Evolutionary conservation across 2,113 vertebrate genomes (phyloP).

Genomic region (Stomatorhinus ivindoensis): DNA sequence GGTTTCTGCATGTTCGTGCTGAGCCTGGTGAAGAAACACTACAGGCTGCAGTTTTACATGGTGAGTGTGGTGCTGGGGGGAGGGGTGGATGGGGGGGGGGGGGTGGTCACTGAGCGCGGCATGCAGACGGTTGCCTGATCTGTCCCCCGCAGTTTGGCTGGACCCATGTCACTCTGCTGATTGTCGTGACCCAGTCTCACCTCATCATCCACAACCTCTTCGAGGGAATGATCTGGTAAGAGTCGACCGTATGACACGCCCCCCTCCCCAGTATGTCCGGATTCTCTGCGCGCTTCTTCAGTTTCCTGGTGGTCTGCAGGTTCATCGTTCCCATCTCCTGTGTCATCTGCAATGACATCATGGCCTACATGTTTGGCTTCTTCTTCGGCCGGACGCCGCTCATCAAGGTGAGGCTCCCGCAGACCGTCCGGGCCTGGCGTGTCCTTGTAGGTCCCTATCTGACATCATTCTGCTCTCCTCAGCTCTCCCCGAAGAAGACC

Average conservation of each 20-base stretch:
- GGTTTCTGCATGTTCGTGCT: conserved; percentile 99
- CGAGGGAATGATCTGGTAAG: conserved; percentile 98
- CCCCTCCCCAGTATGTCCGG: background rate
- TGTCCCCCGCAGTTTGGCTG: conserved; percentile 77
- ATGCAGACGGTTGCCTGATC: background rate
- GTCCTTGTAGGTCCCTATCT: background rate
- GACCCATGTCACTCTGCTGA: conserved; percentile 94
- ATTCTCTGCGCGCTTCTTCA: background rate
- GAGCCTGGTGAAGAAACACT: conserved; percentile 97
- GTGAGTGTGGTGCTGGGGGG: conserved; percentile 54
- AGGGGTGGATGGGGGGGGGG: no score
- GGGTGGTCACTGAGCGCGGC: background rate
- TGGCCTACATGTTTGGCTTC: conserved; percentile 99
- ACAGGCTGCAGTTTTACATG: conserved; percentile 98
- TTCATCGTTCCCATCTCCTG: conserved; percentile 98
- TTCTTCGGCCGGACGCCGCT: conserved; percentile 96
- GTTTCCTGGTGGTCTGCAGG: conserved; percentile 52
- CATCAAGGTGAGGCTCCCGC: conserved; percentile 74
- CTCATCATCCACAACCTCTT: conserved; percentile 98
- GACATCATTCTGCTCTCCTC: conserved; percentile 20
- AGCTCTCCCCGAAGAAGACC: conserved; percentile 98
- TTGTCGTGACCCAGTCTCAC: conserved; percentile 95
- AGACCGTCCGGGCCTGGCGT: background rate
- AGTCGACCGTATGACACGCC: background rate
- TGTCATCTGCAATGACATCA: conserved; percentile 98